Evolutionary conservation across 2,797 vertebrate species (phyloP), one percentile per base, ranked within the genome.

Genomic region (Prionace glauca): DNA sequence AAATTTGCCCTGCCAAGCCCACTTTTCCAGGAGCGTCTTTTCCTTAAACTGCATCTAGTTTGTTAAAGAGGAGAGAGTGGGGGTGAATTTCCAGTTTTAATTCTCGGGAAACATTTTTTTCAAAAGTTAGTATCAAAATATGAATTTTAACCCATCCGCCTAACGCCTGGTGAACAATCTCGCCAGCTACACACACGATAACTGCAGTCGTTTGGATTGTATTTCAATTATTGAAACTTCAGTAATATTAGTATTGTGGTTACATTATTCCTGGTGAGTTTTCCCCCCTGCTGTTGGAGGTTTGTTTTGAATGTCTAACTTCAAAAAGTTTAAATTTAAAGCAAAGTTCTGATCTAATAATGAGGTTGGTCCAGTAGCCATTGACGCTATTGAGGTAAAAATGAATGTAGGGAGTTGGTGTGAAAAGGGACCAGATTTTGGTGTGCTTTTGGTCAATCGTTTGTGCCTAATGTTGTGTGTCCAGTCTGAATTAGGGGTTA

Each of bases 131-230:
- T 87, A 50, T 90, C 26, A n/a, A 91, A n/a, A 36, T n/a, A 9
- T 84, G 81, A 36, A 67, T 67, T 36, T 67, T 9, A 10, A 50
- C 56, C 10, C 26, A 29, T 9, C 71, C 26, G 5, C 24, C 12
- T 62, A 29, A 62, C n/a, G 12, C 24, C 18, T 32, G 10, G 65
- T 41, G 65, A 69, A 2, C 62, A 67, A 92, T 41, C 65, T 22
- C 20, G 22, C n/a, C 24, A 41, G 65, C 22, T 2, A 62, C 62
- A 22, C 8, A 67, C 18, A 24, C 36, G 32, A 69, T 10, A 36
- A 26, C 65, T 41, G n/a, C 7, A 41, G 90, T 69, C 20, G 65
- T 92, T 92, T 92, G 90, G 90, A 92, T n/a, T 92, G 90, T 41
- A 41, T 60, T 91, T 65, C 29, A n/a, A n/a, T 32, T 84, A 45